Evolutionary conservation across 2,888 invertebrate species (phyloP), one percentile per base, ranked within the genome.

Genomic region (Pycnomerus fuliginosus): DNA sequence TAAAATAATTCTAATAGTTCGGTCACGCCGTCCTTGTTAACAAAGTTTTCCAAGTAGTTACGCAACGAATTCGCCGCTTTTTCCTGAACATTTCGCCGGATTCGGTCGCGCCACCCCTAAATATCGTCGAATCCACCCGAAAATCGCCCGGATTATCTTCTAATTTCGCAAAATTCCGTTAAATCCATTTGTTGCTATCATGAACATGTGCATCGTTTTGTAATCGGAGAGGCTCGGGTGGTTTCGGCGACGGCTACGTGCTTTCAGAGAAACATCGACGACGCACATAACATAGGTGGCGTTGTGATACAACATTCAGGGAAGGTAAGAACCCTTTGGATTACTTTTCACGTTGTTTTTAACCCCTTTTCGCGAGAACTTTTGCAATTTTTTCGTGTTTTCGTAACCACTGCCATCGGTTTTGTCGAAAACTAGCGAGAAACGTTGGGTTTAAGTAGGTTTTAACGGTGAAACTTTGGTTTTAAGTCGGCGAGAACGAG

Each of bases 261-360:
- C 73, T 72, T 72, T 47, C 61, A 60, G 62, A 69, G 70, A 69
- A 69, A 70, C 71, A 68, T 60, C 62, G 61, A 64, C 70, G 70
- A 70, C 70, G 71, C 71, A 68, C 63, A 68, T 69, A 4, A 10
- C 61, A 66, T 73, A 73, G 73, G 72, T 73, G 73, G 73, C 73
- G 73, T 72, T 65, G 64, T 57, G 60, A 52, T 60, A 65, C 61
- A 66, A 63, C 60, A 67, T 65, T 67, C 68, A 69, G 71, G 71
- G 71, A 72, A 73, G 69, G 71, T 72, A 69, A 71, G 69, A 69
- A 69, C 70, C 71, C 70, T 71, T 64, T 10, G 60, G 65, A 54
- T 60, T 68, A 64, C 69, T 69, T 65, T 65, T 64, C 52, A 53
- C 45, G 53, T 62, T 65, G 60, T 65, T 65, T 65, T 65, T 64